Base-by-base conservation (phyloP, 1,140 invertebrate genomes). In the Steinernema khuongi region DNA sequence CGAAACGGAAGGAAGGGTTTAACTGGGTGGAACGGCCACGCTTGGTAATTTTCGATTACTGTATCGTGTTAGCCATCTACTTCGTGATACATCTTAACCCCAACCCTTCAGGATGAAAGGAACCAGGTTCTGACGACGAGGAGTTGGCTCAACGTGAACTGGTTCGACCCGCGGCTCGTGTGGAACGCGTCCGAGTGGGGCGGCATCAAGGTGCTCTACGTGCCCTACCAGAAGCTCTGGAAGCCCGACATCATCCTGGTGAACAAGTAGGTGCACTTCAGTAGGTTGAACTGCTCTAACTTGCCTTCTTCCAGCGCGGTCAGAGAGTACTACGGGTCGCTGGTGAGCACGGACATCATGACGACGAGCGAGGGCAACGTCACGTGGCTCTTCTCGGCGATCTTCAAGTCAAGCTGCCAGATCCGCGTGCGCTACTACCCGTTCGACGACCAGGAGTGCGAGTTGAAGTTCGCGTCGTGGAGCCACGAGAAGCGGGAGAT, bases 361-460 rank as follows among this genome's bases (percentile, higher is more conserved):
- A 86, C 87, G 31, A 83, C 85, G 2, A 77, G 71, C 31, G 83
- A 84, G 30, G 88, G 88, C 14, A 88, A 88, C 79, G 87, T 88
- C 41, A 88, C 87, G 73, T 88, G 87, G 87, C 77, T 88, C 29
- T 87, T 87, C 11, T 88, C 87, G 78, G 86, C 86, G 44, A 86
- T 88, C 30, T 88, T 87, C 78, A 86, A 86, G 77, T 86, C 85
- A 60, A 87, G 87, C 4, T 88, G 88, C 78, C 85, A 85, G 17
- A 87, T 88, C 18, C 82, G 86, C 72, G 88, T 88, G 1, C 80
- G 83, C 70, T 88, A 88, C 74, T 88, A 88, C 80, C 88, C 88
- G 1, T 88, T 88, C 74, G 88, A 88, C 78, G 80, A 80, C 22
- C 87, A 88, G 78, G 86, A 74, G 74, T 82, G 80, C 30, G 70